Percentiles rank a stretch among this genome's conserved stretches.
Evolutionary conservation across 2,797 vertebrate genomes (phyloP).

Genomic region (Chaetodon trifasciatus): DNA sequence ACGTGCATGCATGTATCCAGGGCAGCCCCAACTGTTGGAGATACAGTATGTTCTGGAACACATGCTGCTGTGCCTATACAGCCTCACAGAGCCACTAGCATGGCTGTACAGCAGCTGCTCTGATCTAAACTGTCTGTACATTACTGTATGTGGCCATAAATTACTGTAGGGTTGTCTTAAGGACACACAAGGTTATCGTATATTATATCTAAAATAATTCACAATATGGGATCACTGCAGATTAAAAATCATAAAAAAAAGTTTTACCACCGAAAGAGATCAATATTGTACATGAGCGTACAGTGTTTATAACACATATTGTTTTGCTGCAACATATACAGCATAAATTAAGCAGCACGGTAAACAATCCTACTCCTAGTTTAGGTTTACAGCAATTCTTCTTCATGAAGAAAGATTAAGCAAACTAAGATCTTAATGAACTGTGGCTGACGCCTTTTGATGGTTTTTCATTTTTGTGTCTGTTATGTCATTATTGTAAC

Average conservation of each 20-base stretch:
- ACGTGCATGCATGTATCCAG: no score
- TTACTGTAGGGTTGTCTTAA: not conserved
- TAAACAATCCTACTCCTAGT: not conserved
- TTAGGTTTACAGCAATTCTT: not conserved
- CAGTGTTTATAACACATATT: not conserved
- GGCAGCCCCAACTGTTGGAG: no score
- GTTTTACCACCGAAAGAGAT: not conserved
- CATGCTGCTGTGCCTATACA: not conserved
- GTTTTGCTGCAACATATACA: not conserved
- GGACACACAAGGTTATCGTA: not conserved
- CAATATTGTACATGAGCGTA: not conserved
- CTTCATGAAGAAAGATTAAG: constrained; percentile 1
- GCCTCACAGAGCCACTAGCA: not conserved
- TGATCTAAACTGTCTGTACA: not conserved
- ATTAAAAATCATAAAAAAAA: not conserved
- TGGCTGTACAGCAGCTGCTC: not conserved
- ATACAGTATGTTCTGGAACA: not conserved
- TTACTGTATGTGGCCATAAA: not conserved
- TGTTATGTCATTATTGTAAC: constrained; percentile 24
- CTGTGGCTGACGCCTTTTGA: not conserved
- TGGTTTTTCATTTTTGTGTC: not conserved
- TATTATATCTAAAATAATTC: not conserved
- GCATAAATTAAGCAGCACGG: not conserved
- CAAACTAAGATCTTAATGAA: constrained; percentile 11
- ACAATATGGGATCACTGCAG: not conserved